phyloP scores from a whole-genome alignment of 2,888 invertebrate genomes.

The Biston betularia region DNA sequence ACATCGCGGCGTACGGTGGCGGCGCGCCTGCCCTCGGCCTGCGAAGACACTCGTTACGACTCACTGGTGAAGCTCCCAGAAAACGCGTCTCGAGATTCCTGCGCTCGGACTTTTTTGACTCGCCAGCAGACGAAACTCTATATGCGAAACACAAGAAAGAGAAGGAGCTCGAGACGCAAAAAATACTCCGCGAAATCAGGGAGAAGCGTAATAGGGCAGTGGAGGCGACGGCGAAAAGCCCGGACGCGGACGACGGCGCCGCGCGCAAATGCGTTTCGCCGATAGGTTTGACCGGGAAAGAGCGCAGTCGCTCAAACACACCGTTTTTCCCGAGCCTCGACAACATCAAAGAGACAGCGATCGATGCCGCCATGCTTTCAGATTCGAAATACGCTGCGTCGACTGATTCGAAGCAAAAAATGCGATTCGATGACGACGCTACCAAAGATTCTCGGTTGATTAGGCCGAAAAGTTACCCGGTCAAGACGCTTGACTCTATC shows the following conservation, averaged over 20 bases:
- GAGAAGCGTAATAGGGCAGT: conserved; percentile 85
- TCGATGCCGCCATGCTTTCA: conserved; percentile 58
- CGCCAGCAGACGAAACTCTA: conserved; percentile 88
- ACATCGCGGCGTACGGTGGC: conserved; percentile 74
- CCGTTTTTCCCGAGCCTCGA: conserved; percentile 83
- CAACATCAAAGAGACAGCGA: conserved; percentile 77
- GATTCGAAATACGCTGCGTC: conserved; percentile 49
- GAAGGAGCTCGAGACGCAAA: conserved; percentile 89
- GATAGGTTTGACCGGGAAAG: conserved; percentile 65
- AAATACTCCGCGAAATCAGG: conserved; percentile 88
- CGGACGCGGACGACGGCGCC: conserved; percentile 59
- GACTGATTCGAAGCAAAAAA: conserved; percentile 51
- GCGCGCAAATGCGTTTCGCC: conserved; percentile 74
- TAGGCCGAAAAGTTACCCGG: conserved; percentile 87
- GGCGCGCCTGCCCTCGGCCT: conserved; percentile 47
- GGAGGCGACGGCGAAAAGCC: conserved; percentile 54
- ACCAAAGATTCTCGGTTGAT: conserved; percentile 76
- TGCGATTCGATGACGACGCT: conserved; percentile 59
- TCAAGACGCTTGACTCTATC: conserved; percentile 68
- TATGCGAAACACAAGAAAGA: conserved; percentile 87
- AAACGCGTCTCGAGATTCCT: conserved; percentile 89
- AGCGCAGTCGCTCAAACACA: conserved; percentile 79
- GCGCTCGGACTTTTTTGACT: conserved; percentile 92
- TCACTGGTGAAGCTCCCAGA: conserved; percentile 74
- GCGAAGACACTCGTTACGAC: conserved; percentile 68